These are phyloP conservation scores for Eciton burchellii DNA, from an alignment of 1,140 invertebrate genomes.

Conservation along the genomic window DNA sequence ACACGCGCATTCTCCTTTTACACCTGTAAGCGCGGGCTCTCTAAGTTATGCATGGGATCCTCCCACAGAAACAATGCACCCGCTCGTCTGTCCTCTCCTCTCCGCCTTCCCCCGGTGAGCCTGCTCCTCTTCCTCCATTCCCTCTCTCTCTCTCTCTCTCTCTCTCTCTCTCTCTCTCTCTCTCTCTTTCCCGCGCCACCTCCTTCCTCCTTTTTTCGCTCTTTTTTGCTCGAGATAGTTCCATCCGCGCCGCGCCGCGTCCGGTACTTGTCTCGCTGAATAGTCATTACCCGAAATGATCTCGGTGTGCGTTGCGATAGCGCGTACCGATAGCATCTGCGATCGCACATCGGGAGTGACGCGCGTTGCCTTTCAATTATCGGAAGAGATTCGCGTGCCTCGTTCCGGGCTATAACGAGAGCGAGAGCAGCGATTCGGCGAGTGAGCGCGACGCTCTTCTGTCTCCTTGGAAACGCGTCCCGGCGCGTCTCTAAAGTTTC, in stretches of 20 bases:
- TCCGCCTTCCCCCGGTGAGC: not conserved
- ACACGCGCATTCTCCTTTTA: constrained; percentile 81
- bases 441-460: too few relatives aligned
- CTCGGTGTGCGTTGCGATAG: constrained; percentile 31
- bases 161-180: not conserved
- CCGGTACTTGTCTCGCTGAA: constrained; percentile 54
- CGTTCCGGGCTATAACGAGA: too few relatives aligned
- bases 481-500: not conserved
- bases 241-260: constrained; percentile 35
- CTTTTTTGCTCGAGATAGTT: constrained; percentile 49
- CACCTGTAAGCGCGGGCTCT: constrained; percentile 82
- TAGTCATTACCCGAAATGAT: constrained; percentile 54
- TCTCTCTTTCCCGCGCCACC: too few relatives aligned
- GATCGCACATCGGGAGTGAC: not conserved
- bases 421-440: too few relatives aligned
- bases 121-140: constrained; percentile 24
- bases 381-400: too few relatives aligned
- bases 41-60: constrained; percentile 84
- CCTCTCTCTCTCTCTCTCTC: not conserved
- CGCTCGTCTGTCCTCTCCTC: constrained; percentile 61
- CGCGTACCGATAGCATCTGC: constrained; percentile 32
- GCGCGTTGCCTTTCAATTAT: constrained; percentile 24
- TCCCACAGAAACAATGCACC: constrained; percentile 85
- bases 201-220: not conserved
- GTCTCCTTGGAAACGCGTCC: too few relatives aligned